Percentiles rank a stretch among this genome's conserved stretches.
Conservation (phyloP, 1,140 invertebrate genomes). For the Pristionchus pacificus region DNA sequence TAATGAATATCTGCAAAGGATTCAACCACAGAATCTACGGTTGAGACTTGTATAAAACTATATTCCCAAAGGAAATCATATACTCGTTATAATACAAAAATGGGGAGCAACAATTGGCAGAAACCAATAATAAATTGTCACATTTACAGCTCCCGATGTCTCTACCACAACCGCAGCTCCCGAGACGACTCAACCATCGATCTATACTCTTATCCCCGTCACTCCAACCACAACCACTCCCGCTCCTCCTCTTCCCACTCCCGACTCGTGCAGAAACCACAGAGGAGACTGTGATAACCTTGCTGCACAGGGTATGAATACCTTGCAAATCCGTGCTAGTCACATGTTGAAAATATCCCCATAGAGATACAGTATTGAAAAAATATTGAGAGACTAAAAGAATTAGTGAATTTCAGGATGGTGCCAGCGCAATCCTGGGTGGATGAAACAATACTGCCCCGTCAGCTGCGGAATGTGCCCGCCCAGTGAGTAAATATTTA, state of each 20-base stretch:
- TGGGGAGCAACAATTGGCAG: too few species aligned
- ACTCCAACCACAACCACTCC: constrained; percentile 37
- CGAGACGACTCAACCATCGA: not conserved
- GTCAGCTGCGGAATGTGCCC: constrained; percentile 46
- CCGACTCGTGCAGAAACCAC: constrained; percentile 37
- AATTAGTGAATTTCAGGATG: constrained; percentile 39
- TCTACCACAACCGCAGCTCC: constrained; percentile 12
- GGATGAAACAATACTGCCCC: constrained; percentile 53
- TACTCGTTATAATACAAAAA: too few species aligned
- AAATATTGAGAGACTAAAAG: too few species aligned
- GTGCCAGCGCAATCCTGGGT: constrained; percentile 50
- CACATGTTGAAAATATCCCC: too few species aligned
- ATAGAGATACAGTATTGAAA: too few species aligned
- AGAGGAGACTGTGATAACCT: constrained; percentile 49
- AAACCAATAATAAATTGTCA: too few species aligned
- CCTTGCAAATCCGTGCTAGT: too few species aligned
- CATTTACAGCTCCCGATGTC: not conserved
- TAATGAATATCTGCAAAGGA: too few species aligned
- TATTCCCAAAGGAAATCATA: too few species aligned
- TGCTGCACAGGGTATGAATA: constrained; percentile 43
- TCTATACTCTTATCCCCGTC: not conserved
- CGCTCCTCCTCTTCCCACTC: constrained; percentile 23
- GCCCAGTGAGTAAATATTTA: constrained; percentile 18
- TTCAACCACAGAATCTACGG: too few species aligned
- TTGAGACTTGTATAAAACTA: too few species aligned